phyloP scores from a whole-genome alignment of 2,888 invertebrate species.

The Petrolisthes manimaculis region DNA sequence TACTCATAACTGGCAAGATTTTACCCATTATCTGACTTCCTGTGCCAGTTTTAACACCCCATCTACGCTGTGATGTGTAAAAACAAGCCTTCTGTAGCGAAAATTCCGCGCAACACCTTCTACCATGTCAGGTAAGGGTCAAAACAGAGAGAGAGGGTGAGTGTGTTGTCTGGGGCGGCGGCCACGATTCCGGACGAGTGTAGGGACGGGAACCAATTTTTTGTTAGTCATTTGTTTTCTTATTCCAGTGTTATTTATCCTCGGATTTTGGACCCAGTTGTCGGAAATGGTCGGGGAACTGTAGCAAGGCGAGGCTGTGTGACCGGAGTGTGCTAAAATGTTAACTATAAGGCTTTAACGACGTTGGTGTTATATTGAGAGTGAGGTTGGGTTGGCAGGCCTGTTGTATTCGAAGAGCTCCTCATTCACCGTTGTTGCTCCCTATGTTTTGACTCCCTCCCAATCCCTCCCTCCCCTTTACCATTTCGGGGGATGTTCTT shows the following conservation, averaged over 20 bases:
- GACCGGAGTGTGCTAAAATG: neutral
- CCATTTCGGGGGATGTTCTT: neutral
- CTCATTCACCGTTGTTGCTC: conserved; percentile 46
- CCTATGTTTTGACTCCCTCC: conserved; percentile 41
- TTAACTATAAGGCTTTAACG: neutral
- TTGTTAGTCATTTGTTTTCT: conserved; percentile 38
- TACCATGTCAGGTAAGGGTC: conserved; percentile 56
- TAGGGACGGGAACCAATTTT: conserved; percentile 39
- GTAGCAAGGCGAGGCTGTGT: neutral
- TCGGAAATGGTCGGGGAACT: neutral
- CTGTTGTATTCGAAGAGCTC: conserved; percentile 40
- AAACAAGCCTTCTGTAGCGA: conserved; percentile 32
- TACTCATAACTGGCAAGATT: conserved; percentile 26
- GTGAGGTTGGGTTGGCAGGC: conserved; percentile 42
- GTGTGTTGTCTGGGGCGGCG: neutral
- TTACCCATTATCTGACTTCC: conserved; percentile 2
- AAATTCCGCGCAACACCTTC: conserved; percentile 40
- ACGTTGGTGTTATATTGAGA: conserved; percentile 17
- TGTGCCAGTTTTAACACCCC: neutral
- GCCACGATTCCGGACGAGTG: conserved; percentile 43
- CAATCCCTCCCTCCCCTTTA: conserved; percentile 1
- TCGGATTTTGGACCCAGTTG: neutral
- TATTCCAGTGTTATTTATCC: conserved; percentile 12
- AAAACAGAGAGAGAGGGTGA: conserved; percentile 15
- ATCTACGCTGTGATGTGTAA: conserved; percentile 55